Percentiles rank a stretch among this genome's conserved stretches.
Conservation (phyloP, 2,888 invertebrate genomes). For the Trachelus tabidus region DNA sequence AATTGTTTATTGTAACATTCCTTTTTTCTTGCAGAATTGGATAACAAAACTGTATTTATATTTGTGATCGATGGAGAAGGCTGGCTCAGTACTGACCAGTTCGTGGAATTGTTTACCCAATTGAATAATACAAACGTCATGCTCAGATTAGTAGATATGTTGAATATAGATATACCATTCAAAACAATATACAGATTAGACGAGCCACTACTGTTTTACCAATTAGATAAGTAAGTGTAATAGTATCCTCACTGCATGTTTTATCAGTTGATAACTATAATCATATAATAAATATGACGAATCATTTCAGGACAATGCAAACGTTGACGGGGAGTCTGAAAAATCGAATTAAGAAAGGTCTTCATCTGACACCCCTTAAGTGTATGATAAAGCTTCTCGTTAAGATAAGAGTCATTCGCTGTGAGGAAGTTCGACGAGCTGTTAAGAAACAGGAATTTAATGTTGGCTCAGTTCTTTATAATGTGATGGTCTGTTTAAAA, state of each 20-base stretch:
- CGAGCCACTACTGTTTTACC: slow-evolving; percentile 31
- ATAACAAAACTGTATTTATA: slow-evolving; percentile 29
- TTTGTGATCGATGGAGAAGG: slow-evolving; percentile 42
- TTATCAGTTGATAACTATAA: background rate
- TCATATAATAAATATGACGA: background rate
- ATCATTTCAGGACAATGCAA: slow-evolving; percentile 31
- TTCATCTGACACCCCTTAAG: slow-evolving; percentile 39
- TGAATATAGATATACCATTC: slow-evolving; percentile 23
- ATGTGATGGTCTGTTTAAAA: background rate
- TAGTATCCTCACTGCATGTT: background rate
- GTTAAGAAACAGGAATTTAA: background rate
- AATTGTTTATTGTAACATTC: background rate
- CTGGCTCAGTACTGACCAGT: slow-evolving; percentile 46
- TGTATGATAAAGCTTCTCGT: slow-evolving; percentile 31
- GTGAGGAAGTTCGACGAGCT: slow-evolving; percentile 23
- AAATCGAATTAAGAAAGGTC: slow-evolving; percentile 18
- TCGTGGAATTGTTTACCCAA: slow-evolving; percentile 41
- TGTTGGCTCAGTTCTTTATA: background rate
- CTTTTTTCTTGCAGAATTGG: slow-evolving; percentile 35
- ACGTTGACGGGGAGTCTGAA: slow-evolving; percentile 10
- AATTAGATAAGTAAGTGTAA: slow-evolving; percentile 38
- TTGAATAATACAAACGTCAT: slow-evolving; percentile 23
- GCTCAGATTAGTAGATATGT: slow-evolving; percentile 26
- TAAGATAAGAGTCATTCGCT: slow-evolving; percentile 28
- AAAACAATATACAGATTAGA: slow-evolving; percentile 32